phyloP scores from a whole-genome alignment of 2,888 invertebrate species.

The Gymnoscelis rufifasciata region DNA sequence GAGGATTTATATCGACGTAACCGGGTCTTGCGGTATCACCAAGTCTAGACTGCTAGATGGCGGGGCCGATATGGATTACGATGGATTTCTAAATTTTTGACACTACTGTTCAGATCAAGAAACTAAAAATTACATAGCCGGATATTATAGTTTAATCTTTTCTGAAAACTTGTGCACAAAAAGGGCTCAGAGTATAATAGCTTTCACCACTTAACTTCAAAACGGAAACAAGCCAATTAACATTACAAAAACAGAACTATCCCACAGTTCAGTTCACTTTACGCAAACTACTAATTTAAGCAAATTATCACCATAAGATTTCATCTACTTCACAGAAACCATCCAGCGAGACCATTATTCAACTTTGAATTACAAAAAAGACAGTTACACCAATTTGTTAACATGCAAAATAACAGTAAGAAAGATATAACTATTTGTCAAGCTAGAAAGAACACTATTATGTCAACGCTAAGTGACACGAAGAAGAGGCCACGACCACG shows the following conservation, averaged over 20 bases:
- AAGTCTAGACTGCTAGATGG: slow-evolving; percentile 24
- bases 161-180: not conserved
- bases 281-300: slow-evolving; percentile 16
- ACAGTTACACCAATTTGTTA: slow-evolving; percentile 41
- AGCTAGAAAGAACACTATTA: slow-evolving; percentile 45
- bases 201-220: not conserved
- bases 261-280: slow-evolving; percentile 11
- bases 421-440: slow-evolving; percentile 42
- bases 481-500: slow-evolving; percentile 11
- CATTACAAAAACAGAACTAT: slow-evolving; percentile 11
- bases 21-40: slow-evolving; percentile 52
- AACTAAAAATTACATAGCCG: not conserved
- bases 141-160: no score
- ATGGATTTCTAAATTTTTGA: not conserved
- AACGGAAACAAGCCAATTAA: slow-evolving; percentile 13
- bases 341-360: slow-evolving; percentile 15
- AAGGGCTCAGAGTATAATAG: not conserved
- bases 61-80: slow-evolving; percentile 6
- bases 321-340: slow-evolving; percentile 19
- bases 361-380: slow-evolving; percentile 19
- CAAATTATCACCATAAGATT: slow-evolving; percentile 19
- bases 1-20: slow-evolving; percentile 67
- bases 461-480: slow-evolving; percentile 40
- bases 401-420: slow-evolving; percentile 42
- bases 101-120: no score